Conservation (phyloP, 2,797 vertebrate genomes). For the Pangasius djambal region DNA sequence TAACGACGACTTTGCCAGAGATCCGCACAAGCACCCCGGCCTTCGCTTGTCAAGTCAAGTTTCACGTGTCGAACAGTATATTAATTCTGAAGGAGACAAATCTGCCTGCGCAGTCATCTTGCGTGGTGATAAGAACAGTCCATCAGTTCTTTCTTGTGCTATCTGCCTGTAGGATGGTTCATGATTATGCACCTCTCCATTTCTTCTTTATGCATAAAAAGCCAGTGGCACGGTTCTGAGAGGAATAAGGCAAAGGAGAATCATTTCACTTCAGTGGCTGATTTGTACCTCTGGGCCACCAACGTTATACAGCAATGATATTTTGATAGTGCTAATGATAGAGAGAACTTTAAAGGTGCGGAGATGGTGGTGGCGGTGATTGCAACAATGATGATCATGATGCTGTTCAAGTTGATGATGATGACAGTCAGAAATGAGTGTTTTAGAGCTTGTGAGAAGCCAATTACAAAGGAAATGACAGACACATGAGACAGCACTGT, state of each 20-base stretch:
- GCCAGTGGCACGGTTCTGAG: not conserved
- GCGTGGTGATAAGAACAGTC: conserved; percentile 21
- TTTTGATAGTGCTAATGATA: conserved; percentile 24
- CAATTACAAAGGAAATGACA: conserved; percentile 8
- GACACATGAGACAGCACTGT: not conserved
- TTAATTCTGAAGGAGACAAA: conserved; percentile 56
- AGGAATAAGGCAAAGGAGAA: not conserved
- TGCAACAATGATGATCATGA: conserved; percentile 7
- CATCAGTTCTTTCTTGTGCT: conserved; percentile 39
- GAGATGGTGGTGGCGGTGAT: conserved; percentile 7
- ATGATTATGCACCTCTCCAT: conserved; percentile 31
- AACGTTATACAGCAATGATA: not conserved
- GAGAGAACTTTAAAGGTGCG: conserved; percentile 5
- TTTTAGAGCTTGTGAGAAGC: not conserved
- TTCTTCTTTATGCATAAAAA: conserved; percentile 15
- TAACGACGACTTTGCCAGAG: conserved; percentile 14
- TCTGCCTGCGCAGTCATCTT: conserved; percentile 43
- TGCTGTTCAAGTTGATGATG: conserved; percentile 14
- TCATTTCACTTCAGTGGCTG: conserved; percentile 22
- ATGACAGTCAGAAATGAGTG: conserved; percentile 13
- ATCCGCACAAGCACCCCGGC: conserved; percentile 20
- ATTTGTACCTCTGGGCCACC: conserved; percentile 33
- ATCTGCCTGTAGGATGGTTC: conserved; percentile 42
- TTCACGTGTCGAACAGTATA: conserved; percentile 48
- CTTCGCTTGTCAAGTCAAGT: conserved; percentile 47